Evolutionary conservation across 2,113 vertebrate species (phyloP), one percentile per base, ranked within the genome.

Genomic region (Lasiurus borealis): DNA sequence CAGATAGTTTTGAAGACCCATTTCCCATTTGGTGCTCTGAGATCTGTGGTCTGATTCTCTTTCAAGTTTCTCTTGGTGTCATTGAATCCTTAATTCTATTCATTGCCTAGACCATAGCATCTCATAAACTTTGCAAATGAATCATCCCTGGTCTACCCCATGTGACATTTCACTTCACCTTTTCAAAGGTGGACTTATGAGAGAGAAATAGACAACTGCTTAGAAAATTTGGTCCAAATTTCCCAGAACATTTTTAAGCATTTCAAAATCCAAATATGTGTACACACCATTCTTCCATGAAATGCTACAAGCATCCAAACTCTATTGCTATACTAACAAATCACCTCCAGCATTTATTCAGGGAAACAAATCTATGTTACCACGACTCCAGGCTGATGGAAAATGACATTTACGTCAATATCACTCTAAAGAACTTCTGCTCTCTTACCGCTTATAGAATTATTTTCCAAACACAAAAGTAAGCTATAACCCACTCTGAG

Each of bases 381-480:
- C 78, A 29, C 31, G 40, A 94, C 19, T 96, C 75, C 46, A 40
- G 21, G 59, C 88, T 93, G 54, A 83, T 62, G 19, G 71, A 92
- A 91, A 96, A 93, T 84, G 86, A 69, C 69, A 81, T 46, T 90
- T 96, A 81, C 76, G 73, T 96, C 78, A 72, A 40, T 81, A 93
- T 54, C 71, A 85, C 36, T 68, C 27, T 54, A 72, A 93, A 92
- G 82, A 93, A 91, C 64, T 86, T 96, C 50, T 66, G 54, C 44
- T 89, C 9, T 83, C 82, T 86, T 95, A 59, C 29, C 23, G 34
- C 68, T 96, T 82, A 75, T 76, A 27, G 64, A 91, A 59, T 85
- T 91, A 75, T 88, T 96, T 95, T 92, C 87, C 88, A 96, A 95
- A 92, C 77, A 92, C 3, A 88, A 59, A 44, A 54, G 52, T 57